phyloP scores from a whole-genome alignment of 2,113 vertebrate genomes.

The Cochlearius cochlearius region DNA sequence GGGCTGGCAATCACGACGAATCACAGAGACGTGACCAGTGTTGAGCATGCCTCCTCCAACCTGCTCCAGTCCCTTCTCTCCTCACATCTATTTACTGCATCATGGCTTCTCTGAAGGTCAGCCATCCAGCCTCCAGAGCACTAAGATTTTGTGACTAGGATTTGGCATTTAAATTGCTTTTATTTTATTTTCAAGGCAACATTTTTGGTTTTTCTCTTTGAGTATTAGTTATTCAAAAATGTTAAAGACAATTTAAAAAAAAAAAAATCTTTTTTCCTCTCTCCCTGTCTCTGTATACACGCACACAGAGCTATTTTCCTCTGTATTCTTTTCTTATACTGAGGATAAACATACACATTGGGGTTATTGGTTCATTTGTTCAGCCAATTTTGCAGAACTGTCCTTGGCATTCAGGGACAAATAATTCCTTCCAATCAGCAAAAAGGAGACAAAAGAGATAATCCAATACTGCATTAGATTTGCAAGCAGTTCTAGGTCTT shows the following conservation, averaged over 20 bases:
- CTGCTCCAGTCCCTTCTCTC: neutral
- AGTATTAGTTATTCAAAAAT: neutral
- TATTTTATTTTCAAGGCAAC: neutral
- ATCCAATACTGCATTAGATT: conserved; percentile 27
- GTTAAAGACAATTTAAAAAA: neutral
- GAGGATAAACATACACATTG: neutral
- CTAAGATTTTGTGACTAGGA: neutral
- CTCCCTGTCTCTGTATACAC: neutral
- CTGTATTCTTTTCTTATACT: neutral
- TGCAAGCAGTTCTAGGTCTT: conserved; percentile 39
- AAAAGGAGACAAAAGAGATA: conserved; percentile 48
- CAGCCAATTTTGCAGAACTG: conserved; percentile 36
- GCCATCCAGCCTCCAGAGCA: neutral
- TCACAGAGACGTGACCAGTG: neutral
- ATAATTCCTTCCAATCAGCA: conserved; percentile 42
- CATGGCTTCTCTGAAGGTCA: neutral
- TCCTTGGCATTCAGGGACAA: conserved; percentile 29
- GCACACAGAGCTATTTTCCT: neutral
- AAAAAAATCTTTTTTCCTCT: neutral
- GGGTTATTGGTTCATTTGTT: conserved; percentile 25
- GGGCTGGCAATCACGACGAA: neutral
- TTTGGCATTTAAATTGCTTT: neutral
- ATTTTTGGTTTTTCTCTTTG: neutral
- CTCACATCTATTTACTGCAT: neutral
- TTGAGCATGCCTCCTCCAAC: neutral